These are phyloP conservation scores for Ciconia maguari DNA, from an alignment of 2,113 vertebrate genomes.

Conservation along the genomic window DNA sequence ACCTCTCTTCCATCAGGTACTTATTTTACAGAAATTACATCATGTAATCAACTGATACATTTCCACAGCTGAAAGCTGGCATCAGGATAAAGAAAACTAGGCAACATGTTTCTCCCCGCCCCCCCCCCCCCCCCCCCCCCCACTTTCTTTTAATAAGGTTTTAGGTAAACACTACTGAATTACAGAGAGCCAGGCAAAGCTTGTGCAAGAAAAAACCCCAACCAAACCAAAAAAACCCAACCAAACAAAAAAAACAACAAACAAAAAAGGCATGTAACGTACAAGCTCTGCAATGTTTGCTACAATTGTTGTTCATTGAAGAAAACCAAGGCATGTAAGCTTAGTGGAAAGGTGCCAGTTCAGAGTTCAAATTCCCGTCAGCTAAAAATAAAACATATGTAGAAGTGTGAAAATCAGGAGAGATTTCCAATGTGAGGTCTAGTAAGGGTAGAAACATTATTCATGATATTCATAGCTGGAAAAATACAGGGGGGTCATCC, in stretches of 20 bases:
- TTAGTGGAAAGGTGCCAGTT: background rate
- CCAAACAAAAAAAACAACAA: background rate
- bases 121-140: no score
- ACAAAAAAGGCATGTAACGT: background rate
- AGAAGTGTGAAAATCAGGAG: background rate
- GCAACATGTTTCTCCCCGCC: background rate
- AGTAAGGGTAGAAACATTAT: background rate
- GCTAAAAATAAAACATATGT: background rate
- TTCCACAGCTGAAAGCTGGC: background rate
- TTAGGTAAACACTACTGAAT: background rate
- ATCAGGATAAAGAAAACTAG: background rate
- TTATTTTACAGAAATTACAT: background rate
- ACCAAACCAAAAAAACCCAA: background rate
- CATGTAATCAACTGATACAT: background rate
- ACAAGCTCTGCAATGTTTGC: background rate
- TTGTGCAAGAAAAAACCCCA: background rate
- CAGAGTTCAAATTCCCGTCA: background rate
- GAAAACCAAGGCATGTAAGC: background rate
- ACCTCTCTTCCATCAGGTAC: background rate
- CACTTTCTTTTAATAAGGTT: background rate
- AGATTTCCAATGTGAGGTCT: background rate
- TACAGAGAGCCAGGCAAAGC: background rate
- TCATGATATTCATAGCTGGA: background rate
- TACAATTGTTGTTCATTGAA: background rate
- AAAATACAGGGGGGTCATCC: background rate